Evolutionary conservation across 53 echinoderm and acorn worm genomes (phyloP), one percentile per base, ranked within the genome.

Genomic region (Actinopyga echinites): DNA sequence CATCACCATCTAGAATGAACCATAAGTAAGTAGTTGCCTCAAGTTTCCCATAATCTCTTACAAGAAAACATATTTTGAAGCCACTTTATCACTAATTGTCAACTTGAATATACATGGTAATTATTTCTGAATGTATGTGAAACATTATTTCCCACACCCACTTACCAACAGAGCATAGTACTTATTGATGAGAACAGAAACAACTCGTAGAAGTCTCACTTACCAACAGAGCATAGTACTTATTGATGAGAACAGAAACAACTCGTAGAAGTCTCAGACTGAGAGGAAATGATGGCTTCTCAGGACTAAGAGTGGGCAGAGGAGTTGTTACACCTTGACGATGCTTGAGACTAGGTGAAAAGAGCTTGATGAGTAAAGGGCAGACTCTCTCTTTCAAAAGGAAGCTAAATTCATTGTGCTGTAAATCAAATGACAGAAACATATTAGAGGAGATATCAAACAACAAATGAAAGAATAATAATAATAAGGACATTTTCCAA

Each of bases 381-480:
- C 97, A 96, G 17, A 96, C 97, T 42, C 94, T 86, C 83, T 96
- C 97, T 87, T 96, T 96, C 58, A 96, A 42, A 35, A 92, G 87
- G 85, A 96, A 96, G 57, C 93, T 96, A 63, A 96, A 96, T 37
- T 96, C 94, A 26, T 88, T 88, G 66, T 96, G 96, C 96, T 96
- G 89, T 5, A 40, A 13, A 69, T 23, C 52, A 36, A 65, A 75
- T 13, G 6, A 68, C 0, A 20, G 40, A 23, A 20, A 69, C 9
- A 38, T 32, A 38, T 49, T 49, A 2, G 17, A 3, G 17, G 49
- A 10, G 49, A 49, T 49, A 49, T 13, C 17, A 6, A 15, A 49
- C 17, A 1, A 15, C 49, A 49, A 49, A 49, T 49, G 49, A 49
- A 49, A 49, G n/a, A 49, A 49, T 40, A 8, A 0, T 15, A 49